phyloP scores from a whole-genome alignment of 37 sponge, comb jelly and placozoan species.

The Eunapius fragilis region DNA sequence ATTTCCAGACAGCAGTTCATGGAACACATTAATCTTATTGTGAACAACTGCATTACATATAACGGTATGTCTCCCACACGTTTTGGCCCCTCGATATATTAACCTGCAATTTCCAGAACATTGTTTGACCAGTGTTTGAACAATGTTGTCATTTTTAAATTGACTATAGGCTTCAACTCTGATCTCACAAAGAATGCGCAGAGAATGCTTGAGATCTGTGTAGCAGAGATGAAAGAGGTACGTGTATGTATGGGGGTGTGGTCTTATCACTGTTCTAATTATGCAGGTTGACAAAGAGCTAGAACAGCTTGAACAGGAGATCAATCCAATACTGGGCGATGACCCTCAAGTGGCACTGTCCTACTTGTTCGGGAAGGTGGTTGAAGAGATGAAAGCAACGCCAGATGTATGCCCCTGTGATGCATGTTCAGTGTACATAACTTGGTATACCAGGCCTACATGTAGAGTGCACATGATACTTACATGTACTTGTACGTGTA shows the following conservation, averaged over 20 bases:
- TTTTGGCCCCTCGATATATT: too few relatives aligned
- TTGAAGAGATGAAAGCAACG: slow-evolving; percentile 64
- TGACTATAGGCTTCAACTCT: slow-evolving; percentile 55
- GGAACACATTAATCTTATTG: slow-evolving; percentile 91
- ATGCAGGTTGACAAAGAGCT: slow-evolving; percentile 68
- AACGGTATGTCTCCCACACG: slow-evolving; percentile 72
- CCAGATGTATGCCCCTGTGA: slow-evolving; percentile 58
- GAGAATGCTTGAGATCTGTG: slow-evolving; percentile 68
- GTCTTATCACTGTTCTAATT: background rate
- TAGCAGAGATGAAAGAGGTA: slow-evolving; percentile 67
- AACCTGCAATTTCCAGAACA: too few relatives aligned
- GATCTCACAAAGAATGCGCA: slow-evolving; percentile 78
- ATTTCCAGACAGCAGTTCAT: slow-evolving; percentile 72
- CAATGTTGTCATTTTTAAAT: background rate
- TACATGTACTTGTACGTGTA: background rate
- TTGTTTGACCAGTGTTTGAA: background rate
- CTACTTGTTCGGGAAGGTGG: slow-evolving; percentile 54
- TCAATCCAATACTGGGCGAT: slow-evolving; percentile 79
- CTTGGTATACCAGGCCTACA: too few relatives aligned
- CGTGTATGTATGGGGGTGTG: background rate
- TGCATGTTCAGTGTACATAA: background rate
- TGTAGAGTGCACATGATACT: background rate
- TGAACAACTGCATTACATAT: slow-evolving; percentile 91
- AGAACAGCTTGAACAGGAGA: slow-evolving; percentile 76
- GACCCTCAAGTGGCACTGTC: slow-evolving; percentile 70